Conservation (phyloP, 2,888 invertebrate species). For the Epicampocera succincta region DNA sequence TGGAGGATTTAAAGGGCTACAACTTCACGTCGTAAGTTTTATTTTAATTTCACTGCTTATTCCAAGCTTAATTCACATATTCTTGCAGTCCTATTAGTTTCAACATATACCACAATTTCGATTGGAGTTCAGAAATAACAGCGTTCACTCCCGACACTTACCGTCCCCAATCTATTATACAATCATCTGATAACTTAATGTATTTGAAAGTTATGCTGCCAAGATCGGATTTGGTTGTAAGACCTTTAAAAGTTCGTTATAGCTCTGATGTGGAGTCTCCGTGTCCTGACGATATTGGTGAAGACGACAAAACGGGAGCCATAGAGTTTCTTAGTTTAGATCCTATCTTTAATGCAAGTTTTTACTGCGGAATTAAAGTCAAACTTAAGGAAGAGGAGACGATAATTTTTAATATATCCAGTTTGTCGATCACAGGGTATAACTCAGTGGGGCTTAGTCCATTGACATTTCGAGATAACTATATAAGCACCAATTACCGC, state of each 20-base stretch:
- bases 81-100: slow-evolving; percentile 21
- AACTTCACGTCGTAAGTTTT: slow-evolving; percentile 62
- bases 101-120: slow-evolving; percentile 72
- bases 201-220: slow-evolving; percentile 82
- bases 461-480: neutral
- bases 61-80: neutral
- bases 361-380: slow-evolving; percentile 73
- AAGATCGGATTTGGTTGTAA: slow-evolving; percentile 76
- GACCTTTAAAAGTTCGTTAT: slow-evolving; percentile 87
- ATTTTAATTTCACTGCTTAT: neutral
- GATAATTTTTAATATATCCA: slow-evolving; percentile 73
- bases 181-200: slow-evolving; percentile 86
- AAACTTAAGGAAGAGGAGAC: slow-evolving; percentile 71
- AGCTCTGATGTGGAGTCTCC: slow-evolving; percentile 84
- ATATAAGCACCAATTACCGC: slow-evolving; percentile 2
- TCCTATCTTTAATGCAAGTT: slow-evolving; percentile 56
- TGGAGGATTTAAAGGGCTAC: slow-evolving; percentile 42
- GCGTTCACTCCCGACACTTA: slow-evolving; percentile 76
- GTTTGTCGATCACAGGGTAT: neutral
- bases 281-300: slow-evolving; percentile 82
- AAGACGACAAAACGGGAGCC: slow-evolving; percentile 80
- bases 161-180: slow-evolving; percentile 81
- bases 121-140: slow-evolving; percentile 76
- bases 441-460: neutral
- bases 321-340: slow-evolving; percentile 53